phyloP scores from a whole-genome alignment of 2,113 vertebrate species.

The Cyprinodon brontotheroides region DNA sequence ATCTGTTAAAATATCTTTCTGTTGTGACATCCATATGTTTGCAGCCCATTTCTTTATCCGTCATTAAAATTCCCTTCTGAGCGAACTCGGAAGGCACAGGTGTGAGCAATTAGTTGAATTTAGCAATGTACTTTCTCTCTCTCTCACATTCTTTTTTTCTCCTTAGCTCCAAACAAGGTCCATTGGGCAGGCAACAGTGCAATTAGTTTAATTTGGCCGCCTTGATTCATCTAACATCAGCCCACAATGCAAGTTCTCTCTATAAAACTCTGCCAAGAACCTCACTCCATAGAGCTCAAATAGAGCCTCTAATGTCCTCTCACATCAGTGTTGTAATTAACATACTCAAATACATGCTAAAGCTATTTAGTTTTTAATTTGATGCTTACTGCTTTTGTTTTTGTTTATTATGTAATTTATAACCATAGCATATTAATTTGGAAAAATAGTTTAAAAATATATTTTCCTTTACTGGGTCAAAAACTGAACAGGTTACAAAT shows the following conservation, averaged over 20 bases:
- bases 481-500: no score
- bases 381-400: background rate
- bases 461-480: no score
- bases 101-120: constrained; percentile 69
- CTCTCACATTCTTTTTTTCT: constrained; percentile 58
- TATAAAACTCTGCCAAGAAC: constrained; percentile 46
- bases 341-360: no score
- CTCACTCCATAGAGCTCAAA: constrained; percentile 19
- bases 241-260: constrained; percentile 48
- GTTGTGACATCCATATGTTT: constrained; percentile 45
- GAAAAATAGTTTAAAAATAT: no score
- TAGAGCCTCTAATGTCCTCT: background rate
- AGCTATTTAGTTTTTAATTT: background rate
- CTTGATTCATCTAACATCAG: constrained; percentile 64
- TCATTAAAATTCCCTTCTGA: constrained; percentile 55
- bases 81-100: constrained; percentile 62
- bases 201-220: constrained; percentile 73
- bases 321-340: background rate
- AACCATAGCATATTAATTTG: no score
- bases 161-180: constrained; percentile 59
- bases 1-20: constrained; percentile 13
- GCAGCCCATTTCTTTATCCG: constrained; percentile 44
- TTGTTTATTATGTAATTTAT: background rate
- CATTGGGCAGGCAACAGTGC: constrained; percentile 65
- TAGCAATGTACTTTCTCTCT: constrained; percentile 62